A percentile compares a stretch with the other conserved stretches of the same genome.
Evolutionary conservation across 2,113 vertebrate species (phyloP).

Genomic region (Eupsittula cactorum): DNA sequence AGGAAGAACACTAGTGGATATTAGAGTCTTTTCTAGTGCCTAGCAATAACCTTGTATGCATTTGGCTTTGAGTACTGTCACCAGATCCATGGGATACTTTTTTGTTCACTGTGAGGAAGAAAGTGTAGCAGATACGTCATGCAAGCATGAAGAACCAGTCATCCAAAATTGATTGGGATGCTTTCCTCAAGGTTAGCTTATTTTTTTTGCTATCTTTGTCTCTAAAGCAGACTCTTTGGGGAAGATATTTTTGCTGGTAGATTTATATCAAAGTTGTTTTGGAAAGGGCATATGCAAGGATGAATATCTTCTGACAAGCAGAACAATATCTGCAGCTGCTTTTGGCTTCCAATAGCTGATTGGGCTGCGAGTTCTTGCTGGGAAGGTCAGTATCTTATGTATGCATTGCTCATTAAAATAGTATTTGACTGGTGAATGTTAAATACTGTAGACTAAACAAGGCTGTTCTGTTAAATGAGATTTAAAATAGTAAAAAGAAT

Average conservation of each 20-base stretch:
- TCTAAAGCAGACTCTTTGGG: not conserved
- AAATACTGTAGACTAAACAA: conserved; percentile 34
- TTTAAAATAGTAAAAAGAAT: not conserved
- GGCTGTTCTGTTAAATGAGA: conserved; percentile 6
- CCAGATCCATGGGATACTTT: not conserved
- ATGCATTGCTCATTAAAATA: not conserved
- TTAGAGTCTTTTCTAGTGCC: not conserved
- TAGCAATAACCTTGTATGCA: not conserved
- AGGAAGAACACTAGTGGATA: not conserved
- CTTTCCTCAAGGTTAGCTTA: not conserved
- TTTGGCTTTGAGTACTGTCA: not conserved
- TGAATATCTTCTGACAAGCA: not conserved
- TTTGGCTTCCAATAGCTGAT: not conserved
- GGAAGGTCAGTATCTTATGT: not conserved
- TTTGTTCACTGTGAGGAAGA: not conserved
- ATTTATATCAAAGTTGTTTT: not conserved
- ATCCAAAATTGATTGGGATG: not conserved
- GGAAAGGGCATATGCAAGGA: not conserved
- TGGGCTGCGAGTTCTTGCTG: not conserved
- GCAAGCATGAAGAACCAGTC: not conserved
- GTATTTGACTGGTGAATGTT: not conserved
- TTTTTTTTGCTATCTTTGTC: not conserved
- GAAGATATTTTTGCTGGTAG: not conserved
- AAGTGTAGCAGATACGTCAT: not conserved
- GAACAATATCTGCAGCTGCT: not conserved